Evolutionary conservation across 2,888 invertebrate genomes (phyloP).

Genomic region (Sinohyriopsis cumingii): DNA sequence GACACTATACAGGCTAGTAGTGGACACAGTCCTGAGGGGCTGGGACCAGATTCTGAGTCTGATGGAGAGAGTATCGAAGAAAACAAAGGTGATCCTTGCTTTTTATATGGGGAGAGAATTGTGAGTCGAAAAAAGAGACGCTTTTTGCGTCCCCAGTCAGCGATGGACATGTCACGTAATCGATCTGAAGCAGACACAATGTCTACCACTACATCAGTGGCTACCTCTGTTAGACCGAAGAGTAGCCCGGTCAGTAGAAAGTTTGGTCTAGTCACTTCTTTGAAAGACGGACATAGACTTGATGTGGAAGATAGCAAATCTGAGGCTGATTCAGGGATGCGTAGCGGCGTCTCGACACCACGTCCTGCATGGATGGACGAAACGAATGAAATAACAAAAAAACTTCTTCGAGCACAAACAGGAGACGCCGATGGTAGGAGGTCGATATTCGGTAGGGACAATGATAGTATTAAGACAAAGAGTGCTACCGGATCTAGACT

Average conservation of each 20-base stretch:
- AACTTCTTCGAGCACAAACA: constrained; percentile 46
- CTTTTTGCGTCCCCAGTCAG: constrained; percentile 49
- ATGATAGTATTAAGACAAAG: too few species aligned
- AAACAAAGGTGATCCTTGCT: constrained; percentile 44
- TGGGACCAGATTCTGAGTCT: constrained; percentile 33
- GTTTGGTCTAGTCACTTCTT: constrained; percentile 35
- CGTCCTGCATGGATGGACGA: constrained; percentile 51
- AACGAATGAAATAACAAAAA: constrained; percentile 53
- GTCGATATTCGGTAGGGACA: too few species aligned
- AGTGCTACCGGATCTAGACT: too few species aligned
- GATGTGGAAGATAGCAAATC: constrained; percentile 11
- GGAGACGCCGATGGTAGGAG: constrained; percentile 5
- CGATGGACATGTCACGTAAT: constrained; percentile 34
- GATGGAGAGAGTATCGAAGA: constrained; percentile 23
- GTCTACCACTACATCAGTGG: constrained; percentile 26
- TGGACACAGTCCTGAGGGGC: constrained; percentile 63
- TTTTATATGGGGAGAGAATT: constrained; percentile 65
- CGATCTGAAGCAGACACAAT: constrained; percentile 32
- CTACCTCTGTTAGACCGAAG: constrained; percentile 38
- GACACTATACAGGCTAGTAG: constrained; percentile 65
- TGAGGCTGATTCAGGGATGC: constrained; percentile 29
- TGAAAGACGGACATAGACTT: constrained; percentile 16
- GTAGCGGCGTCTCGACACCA: constrained; percentile 33
- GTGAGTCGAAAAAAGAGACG: constrained; percentile 56
- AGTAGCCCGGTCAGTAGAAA: constrained; percentile 44